A percentile compares a stretch with the other conserved stretches of the same genome.
Conservation (phyloP, 2,888 invertebrate species). For the Acrobasis consociella region DNA sequence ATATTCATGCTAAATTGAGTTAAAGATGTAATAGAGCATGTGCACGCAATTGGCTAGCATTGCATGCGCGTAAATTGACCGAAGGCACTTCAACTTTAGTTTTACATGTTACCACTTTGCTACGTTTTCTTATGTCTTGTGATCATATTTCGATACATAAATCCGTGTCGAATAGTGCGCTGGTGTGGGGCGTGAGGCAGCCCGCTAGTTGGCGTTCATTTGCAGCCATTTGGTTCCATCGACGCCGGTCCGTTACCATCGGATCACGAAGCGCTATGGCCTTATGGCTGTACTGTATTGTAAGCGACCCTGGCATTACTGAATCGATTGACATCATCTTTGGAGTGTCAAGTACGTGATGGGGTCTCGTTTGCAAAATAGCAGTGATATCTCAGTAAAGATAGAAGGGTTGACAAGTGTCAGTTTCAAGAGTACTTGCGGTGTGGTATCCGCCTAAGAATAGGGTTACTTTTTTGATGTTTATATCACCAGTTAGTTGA, state of each 20-base stretch:
- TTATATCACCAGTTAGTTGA: too few species aligned
- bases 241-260: conserved; percentile 1
- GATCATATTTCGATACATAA: background rate
- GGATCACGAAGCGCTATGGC: background rate
- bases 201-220: conserved; percentile 18
- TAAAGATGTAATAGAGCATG: too few species aligned
- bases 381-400: background rate
- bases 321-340: conserved; percentile 16
- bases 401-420: background rate
- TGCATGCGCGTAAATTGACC: too few species aligned
- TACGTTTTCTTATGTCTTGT: background rate
- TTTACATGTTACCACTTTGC: too few species aligned
- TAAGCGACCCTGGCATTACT: conserved; percentile 10
- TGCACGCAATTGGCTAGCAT: too few species aligned
- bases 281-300: too few species aligned
- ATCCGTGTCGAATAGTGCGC: background rate
- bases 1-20: too few species aligned
- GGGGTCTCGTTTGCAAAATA: background rate
- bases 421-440: too few species aligned
- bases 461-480: too few species aligned
- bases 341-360: background rate
- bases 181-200: background rate
- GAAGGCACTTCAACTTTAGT: too few species aligned
- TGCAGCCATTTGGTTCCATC: conserved; percentile 4
- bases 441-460: too few species aligned